A percentile compares a stretch with the other conserved stretches of the same genome.
Conservation (phyloP, 2,888 invertebrate species). For the Peribatodes rhomboidaria region DNA sequence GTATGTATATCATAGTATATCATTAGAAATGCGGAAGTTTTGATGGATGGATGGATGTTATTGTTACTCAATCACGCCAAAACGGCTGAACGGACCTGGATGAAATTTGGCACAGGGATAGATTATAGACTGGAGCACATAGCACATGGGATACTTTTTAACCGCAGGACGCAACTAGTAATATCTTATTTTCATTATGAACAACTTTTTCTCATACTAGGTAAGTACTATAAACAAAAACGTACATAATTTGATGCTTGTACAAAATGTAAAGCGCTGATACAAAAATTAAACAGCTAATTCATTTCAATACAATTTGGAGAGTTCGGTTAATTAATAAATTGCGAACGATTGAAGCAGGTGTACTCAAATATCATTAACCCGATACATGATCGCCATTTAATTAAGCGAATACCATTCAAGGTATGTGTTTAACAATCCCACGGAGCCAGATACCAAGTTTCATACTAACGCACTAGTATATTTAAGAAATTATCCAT, state of each 20-base stretch:
- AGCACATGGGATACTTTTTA: too few species aligned
- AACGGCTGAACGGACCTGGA: too few species aligned
- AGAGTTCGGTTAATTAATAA: conserved; percentile 20
- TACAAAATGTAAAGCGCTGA: background rate
- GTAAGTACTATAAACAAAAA: background rate
- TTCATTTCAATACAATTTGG: conserved; percentile 1
- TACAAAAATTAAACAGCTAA: background rate
- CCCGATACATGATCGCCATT: conserved; percentile 38
- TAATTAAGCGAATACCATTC: conserved; percentile 32
- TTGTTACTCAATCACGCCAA: too few species aligned
- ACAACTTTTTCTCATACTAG: background rate
- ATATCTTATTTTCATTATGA: background rate
- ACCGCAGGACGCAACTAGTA: too few species aligned
- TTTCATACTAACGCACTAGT: too few species aligned
- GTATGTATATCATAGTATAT: too few species aligned
- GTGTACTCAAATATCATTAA: conserved; percentile 20
- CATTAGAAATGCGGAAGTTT: too few species aligned
- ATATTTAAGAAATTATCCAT: too few species aligned
- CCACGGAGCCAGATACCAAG: too few species aligned
- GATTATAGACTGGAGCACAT: too few species aligned
- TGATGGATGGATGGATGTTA: too few species aligned
- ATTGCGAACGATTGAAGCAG: conserved; percentile 35
- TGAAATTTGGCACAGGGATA: too few species aligned
- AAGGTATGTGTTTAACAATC: background rate
- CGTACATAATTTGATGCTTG: background rate